phyloP scores from a whole-genome alignment of 2,888 invertebrate genomes.

The Rotaria socialis region DNA sequence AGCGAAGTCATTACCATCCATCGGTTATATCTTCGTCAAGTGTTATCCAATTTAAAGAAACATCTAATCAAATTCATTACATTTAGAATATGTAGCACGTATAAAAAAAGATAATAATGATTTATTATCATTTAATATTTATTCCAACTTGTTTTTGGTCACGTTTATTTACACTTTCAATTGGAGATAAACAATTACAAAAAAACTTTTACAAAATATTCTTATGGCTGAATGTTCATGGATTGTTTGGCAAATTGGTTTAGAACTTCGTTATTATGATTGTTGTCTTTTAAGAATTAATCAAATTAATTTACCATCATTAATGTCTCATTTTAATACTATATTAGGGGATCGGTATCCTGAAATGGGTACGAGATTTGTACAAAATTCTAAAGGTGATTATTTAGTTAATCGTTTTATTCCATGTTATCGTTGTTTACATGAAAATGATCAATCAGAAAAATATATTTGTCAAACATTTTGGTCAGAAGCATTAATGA shows the following conservation, averaged over 20 bases:
- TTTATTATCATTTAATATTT: slow-evolving; percentile 8
- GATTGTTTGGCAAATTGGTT: slow-evolving; percentile 62
- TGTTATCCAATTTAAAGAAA: background rate
- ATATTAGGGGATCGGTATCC: slow-evolving; percentile 97
- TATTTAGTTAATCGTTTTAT: slow-evolving; percentile 86
- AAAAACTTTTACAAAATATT: too few species aligned
- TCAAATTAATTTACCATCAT: slow-evolving; percentile 68
- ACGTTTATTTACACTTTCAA: slow-evolving; percentile 25
- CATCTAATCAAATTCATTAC: background rate
- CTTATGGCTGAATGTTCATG: background rate
- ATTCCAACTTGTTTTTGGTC: slow-evolving; percentile 28
- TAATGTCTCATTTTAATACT: slow-evolving; percentile 90
- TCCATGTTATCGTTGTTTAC: slow-evolving; percentile 81
- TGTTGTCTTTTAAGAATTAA: slow-evolving; percentile 75
- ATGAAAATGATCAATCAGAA: slow-evolving; percentile 42
- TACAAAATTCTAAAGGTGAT: slow-evolving; percentile 91
- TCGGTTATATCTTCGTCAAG: background rate
- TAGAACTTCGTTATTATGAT: slow-evolving; percentile 78
- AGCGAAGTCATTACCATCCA: background rate
- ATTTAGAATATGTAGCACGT: slow-evolving; percentile 15
- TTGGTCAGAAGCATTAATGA: slow-evolving; percentile 83
- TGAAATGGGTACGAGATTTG: slow-evolving; percentile 87
- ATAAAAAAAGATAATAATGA: background rate
- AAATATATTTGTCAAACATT: slow-evolving; percentile 16
- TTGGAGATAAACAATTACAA: slow-evolving; percentile 31